phyloP scores from a whole-genome alignment of 2,113 vertebrate species.

The Orthonyx spaldingii region DNA sequence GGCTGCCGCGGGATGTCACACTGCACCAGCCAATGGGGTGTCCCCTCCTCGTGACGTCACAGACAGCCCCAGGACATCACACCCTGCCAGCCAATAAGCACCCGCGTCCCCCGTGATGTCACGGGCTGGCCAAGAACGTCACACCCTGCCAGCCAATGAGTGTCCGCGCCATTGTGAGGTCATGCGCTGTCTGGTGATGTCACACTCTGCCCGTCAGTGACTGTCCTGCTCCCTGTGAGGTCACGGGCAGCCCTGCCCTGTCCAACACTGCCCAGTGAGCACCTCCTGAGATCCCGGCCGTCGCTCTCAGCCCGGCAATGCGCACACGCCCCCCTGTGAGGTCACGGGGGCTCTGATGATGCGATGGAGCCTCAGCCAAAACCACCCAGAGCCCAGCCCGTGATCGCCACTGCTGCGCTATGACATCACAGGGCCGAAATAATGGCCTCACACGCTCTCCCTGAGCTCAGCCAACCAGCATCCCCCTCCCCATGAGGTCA shows the following conservation, averaged over 20 bases:
- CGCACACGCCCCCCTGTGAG: fast-evolving
- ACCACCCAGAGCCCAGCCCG: fast-evolving
- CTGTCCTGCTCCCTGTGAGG: fast-evolving
- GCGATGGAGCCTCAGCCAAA: fast-evolving
- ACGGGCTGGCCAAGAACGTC: fast-evolving
- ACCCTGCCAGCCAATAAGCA: not conserved
- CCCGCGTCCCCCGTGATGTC: not conserved
- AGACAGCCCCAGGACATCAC: fast-evolving
- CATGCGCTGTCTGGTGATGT: not conserved
- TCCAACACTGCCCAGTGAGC: not conserved
- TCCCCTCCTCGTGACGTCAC: not conserved
- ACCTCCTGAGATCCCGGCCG: too few species aligned
- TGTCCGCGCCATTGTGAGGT: fast-evolving
- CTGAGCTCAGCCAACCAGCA: fast-evolving
- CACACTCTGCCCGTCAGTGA: not conserved
- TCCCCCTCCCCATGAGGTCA: not conserved
- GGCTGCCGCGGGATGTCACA: not conserved
- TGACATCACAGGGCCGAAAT: not conserved
- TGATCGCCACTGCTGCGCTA: fast-evolving
- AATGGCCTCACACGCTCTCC: fast-evolving
- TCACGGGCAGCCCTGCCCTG: not conserved
- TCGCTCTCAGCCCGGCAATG: fast-evolving
- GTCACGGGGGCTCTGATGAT: not conserved
- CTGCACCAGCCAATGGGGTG: fast-evolving
- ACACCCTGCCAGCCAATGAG: not conserved